Evolutionary conservation across 2,797 vertebrate genomes (phyloP), one percentile per base, ranked within the genome.

Genomic region (Sphenodon punctatus): DNA sequence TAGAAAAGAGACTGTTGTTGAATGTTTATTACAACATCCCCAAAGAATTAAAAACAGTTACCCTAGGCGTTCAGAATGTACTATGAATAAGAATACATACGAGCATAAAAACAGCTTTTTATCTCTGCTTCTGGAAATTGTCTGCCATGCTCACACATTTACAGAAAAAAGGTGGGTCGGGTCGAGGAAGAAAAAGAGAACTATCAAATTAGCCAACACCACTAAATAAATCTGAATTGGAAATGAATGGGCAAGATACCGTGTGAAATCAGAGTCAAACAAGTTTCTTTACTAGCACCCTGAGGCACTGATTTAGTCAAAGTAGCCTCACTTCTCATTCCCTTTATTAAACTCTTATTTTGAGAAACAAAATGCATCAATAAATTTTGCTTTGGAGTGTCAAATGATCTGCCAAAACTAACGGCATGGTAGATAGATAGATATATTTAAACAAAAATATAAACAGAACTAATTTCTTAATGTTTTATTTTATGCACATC

Each of bases 51-150:
- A 78, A 85, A 82, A 56, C 0, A 1, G 80, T 90, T 89, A 90
- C 87, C 84, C 49, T 61, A 89, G 84, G 86, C 80, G 82, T 78
- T 84, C 86, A 89, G 82, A 72, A 63, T 89, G 64, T 69, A 72
- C 78, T 48, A 88, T 82, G 86, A 92, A 89, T 84, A 90, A 90
- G 80, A 87, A 80, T 60, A 73, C n/a, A 19, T 83, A 66, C 11
- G 51, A 86, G 66, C 39, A 83, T 63, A 83, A 80, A 89, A 90
- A 90, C 90, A 89, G 36, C 84, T 83, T 90, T 78, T 92, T 90
- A 88, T 75, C 76, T 90, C 78, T 71, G 68, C 83, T 88, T 64
- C 83, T 83, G 71, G 71, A 79, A 1, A 75, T 84, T 86, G 90
- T 90, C 88, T 81, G 65, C 49, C 76, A 45, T 23, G 67, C 68